These are phyloP conservation scores for Lacerta bilineata DNA, from an alignment of 2,797 vertebrate species.

Conservation along the genomic window DNA sequence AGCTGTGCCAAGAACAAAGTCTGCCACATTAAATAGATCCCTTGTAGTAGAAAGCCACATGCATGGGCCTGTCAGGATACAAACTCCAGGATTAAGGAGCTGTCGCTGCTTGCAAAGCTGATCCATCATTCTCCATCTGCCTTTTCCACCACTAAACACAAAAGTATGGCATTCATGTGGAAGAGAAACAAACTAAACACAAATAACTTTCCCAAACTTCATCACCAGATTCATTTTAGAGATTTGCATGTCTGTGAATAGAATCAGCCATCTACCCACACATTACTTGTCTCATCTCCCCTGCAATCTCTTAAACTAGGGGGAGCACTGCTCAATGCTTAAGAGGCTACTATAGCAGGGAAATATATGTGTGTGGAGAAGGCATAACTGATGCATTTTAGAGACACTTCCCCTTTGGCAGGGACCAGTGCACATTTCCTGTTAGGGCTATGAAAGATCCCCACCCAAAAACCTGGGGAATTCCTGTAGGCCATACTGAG, in stretches of 20 bases:
- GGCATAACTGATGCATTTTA: too few relatives aligned
- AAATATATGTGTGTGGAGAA: background rate
- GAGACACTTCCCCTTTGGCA: too few relatives aligned
- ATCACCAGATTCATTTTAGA: background rate
- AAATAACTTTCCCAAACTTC: background rate
- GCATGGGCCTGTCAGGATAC: slow-evolving; percentile 19
- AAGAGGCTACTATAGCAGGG: background rate
- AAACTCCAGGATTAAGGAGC: background rate
- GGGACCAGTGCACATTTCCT: background rate
- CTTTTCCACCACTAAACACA: background rate
- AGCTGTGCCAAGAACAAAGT: slow-evolving; percentile 30
- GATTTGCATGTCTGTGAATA: background rate
- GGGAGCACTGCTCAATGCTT: background rate
- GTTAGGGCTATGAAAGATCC: background rate
- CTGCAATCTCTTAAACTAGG: background rate
- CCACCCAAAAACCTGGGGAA: too few relatives aligned
- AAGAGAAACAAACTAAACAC: background rate
- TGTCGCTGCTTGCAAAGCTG: background rate
- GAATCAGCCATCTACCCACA: background rate
- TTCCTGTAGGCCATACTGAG: too few relatives aligned
- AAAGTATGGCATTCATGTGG: background rate
- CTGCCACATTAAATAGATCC: slow-evolving; percentile 5
- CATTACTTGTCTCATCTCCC: background rate
- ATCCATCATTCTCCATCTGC: background rate
- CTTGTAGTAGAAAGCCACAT: slow-evolving; percentile 24